Conservation (phyloP, 2,113 vertebrate genomes). For the Smithornis capensis region DNA sequence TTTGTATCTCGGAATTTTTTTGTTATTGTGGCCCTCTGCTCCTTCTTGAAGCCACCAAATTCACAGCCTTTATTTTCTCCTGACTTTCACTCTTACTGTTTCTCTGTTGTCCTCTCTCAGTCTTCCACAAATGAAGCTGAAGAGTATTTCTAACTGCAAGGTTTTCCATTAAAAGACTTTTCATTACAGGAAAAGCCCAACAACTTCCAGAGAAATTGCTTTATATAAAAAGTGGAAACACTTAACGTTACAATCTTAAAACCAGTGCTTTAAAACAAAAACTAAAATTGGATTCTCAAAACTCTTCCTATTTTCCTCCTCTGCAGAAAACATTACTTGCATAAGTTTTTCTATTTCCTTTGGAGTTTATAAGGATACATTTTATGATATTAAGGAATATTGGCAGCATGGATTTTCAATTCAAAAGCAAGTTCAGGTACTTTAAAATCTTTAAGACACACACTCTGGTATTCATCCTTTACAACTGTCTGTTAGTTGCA, state of each 20-base stretch:
- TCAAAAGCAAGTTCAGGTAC: background rate
- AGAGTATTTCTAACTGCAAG: background rate
- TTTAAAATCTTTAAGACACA: background rate
- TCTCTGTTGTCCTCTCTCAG: background rate
- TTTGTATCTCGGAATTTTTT: background rate
- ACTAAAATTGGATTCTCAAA: background rate
- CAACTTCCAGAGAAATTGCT: background rate
- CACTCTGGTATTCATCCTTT: background rate
- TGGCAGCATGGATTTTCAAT: background rate
- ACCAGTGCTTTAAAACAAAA: background rate
- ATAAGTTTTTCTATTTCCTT: background rate
- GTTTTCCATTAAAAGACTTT: background rate
- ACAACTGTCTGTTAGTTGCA: background rate
- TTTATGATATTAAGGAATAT: background rate
- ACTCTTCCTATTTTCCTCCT: background rate
- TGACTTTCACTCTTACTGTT: background rate
- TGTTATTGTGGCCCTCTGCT: background rate
- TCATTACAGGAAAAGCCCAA: background rate
- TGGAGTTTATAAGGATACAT: background rate
- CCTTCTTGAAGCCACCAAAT: background rate
- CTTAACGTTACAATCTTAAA: background rate
- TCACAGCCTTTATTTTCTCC: background rate
- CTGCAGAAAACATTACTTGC: constrained; percentile 1
- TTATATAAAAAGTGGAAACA: background rate
- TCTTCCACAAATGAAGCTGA: background rate